These are phyloP conservation scores for Sceloporus tristichus DNA, from an alignment of 2,113 vertebrate genomes.

Conservation along the genomic window DNA sequence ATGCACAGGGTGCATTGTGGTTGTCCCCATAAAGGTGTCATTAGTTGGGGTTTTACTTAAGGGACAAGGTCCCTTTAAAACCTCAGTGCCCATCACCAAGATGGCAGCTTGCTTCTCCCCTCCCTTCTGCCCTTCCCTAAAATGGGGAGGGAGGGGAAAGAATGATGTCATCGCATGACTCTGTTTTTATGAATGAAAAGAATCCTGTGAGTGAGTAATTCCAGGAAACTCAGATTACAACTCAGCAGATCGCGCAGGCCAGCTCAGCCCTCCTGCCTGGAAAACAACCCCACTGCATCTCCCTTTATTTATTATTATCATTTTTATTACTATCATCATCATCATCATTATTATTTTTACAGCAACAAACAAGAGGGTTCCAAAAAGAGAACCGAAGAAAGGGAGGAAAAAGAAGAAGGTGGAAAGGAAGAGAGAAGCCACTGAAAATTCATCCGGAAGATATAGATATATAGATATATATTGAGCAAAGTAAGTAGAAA, in stretches of 20 bases:
- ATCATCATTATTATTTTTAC: conserved; percentile 1
- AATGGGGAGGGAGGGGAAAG: not conserved
- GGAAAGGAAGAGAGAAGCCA: conserved; percentile 16
- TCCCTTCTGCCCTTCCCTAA: conserved; percentile 20
- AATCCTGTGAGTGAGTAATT: conserved; percentile 87
- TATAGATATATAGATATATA: not conserved
- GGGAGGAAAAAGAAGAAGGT: not conserved
- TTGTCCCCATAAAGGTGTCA: too few species aligned
- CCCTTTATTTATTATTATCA: too few species aligned
- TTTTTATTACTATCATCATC: too few species aligned
- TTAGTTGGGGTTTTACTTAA: not conserved
- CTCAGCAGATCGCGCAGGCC: conserved; percentile 58
- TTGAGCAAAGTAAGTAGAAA: conserved; percentile 17
- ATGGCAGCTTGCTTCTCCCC: conserved; percentile 38
- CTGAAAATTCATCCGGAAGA: conserved; percentile 12
- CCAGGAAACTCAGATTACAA: conserved; percentile 79
- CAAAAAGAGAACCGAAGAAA: not conserved
- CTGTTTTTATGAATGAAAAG: conserved; percentile 89
- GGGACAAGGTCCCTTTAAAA: conserved; percentile 20
- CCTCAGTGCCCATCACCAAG: conserved; percentile 34
- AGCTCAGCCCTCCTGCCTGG: conserved; percentile 17
- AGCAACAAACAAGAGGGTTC: conserved; percentile 15
- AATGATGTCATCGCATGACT: conserved; percentile 83
- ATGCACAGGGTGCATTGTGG: too few species aligned
- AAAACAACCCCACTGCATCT: conserved; percentile 26